Percentiles rank a stretch among this genome's conserved stretches.
phyloP scores from a whole-genome alignment of 2,797 vertebrate species.

The Bovichtus diacanthus region DNA sequence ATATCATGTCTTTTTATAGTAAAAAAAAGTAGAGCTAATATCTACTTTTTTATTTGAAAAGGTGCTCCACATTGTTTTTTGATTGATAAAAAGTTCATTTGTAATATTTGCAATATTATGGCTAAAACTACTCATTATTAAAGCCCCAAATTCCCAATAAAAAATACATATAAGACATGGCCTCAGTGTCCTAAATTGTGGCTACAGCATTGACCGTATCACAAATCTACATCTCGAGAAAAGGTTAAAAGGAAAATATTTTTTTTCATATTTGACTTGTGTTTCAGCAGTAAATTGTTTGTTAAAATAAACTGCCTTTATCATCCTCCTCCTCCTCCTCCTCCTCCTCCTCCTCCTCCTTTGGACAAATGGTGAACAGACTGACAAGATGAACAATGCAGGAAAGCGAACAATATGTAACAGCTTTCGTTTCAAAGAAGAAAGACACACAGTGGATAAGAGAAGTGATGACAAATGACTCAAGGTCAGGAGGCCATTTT shows the following conservation, averaged over 20 bases:
- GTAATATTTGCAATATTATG: too few relatives aligned
- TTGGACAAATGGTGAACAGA: slow-evolving; percentile 60
- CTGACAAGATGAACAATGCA: slow-evolving; percentile 62
- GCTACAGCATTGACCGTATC: background rate
- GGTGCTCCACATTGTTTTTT: too few relatives aligned
- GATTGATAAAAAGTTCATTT: too few relatives aligned
- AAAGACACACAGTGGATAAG: slow-evolving; percentile 41
- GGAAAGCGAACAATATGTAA: slow-evolving; percentile 49
- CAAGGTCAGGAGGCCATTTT: slow-evolving; percentile 77
- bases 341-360: slow-evolving; percentile 10
- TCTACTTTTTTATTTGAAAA: background rate
- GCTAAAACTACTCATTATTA: background rate
- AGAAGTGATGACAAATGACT: slow-evolving; percentile 63
- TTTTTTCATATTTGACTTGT: slow-evolving; percentile 50
- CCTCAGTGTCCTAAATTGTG: background rate
- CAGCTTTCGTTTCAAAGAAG: slow-evolving; percentile 53
- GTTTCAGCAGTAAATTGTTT: slow-evolving; percentile 48
- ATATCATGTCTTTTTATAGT: too few relatives aligned
- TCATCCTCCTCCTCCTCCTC: too few relatives aligned
- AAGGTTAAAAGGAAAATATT: slow-evolving; percentile 3
- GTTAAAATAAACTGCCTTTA: slow-evolving; percentile 29
- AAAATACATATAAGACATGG: background rate
- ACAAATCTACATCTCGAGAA: background rate
- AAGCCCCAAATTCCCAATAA: background rate
- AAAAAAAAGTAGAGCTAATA: too few relatives aligned